Percentiles rank a stretch among this genome's conserved stretches.
Evolutionary conservation across 1,140 invertebrate species (phyloP).

Genomic region (Drepana arcuata): DNA sequence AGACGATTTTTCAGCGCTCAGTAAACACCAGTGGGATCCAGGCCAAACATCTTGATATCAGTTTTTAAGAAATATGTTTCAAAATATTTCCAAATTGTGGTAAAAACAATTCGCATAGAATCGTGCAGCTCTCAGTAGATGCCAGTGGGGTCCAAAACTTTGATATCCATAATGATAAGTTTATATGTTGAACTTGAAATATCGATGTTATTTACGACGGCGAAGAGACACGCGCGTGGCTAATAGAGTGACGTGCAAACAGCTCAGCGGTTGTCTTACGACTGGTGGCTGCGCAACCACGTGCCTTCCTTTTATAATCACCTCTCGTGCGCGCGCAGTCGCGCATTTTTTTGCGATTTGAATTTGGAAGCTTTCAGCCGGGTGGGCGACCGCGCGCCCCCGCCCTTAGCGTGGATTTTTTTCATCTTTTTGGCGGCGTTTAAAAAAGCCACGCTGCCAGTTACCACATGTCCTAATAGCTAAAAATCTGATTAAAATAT

Average conservation of each 20-base stretch:
- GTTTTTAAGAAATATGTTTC: constrained; percentile 9
- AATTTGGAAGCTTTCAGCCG: constrained; percentile 69
- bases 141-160: constrained; percentile 59
- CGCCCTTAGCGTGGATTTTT: constrained; percentile 44
- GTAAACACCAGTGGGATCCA: constrained; percentile 37
- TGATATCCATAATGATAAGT: constrained; percentile 49
- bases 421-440: constrained; percentile 25
- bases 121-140: constrained; percentile 37
- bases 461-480: constrained; percentile 17
- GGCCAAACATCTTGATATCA: constrained; percentile 22
- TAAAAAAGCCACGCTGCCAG: constrained; percentile 39
- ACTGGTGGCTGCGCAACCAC: constrained; percentile 54
- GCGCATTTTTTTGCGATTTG: constrained; percentile 63
- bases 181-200: constrained; percentile 28
- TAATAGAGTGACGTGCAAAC: constrained; percentile 38
- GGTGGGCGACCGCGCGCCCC: constrained; percentile 51
- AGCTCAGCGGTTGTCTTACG: constrained; percentile 30
- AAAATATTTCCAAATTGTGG: constrained; percentile 12
- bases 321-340: constrained; percentile 48
- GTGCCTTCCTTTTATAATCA: constrained; percentile 57
- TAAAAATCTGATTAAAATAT: constrained; percentile 3
- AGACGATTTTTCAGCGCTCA: constrained; percentile 10
- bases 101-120: constrained; percentile 4
- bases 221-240: constrained; percentile 24
- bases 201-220: constrained; percentile 66